phyloP scores from a whole-genome alignment of 2,888 invertebrate species.

The Rhagophthalmus giganteus region DNA sequence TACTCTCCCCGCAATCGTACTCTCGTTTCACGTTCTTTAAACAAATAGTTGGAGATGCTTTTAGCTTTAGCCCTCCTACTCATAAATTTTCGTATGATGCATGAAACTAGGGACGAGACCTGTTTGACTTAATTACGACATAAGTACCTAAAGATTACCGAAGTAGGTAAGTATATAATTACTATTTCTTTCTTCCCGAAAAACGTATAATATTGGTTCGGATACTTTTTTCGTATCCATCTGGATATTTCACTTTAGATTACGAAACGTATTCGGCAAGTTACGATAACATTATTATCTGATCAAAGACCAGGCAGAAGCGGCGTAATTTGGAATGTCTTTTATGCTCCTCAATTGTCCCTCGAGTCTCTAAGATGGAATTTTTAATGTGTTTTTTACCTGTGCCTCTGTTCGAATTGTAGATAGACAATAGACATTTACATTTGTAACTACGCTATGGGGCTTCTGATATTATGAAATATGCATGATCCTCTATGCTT shows the following conservation, averaged over 20 bases:
- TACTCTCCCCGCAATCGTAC: slow-evolving; percentile 46
- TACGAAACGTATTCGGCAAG: slow-evolving; percentile 39
- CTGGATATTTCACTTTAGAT: slow-evolving; percentile 29
- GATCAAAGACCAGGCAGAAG: slow-evolving; percentile 41
- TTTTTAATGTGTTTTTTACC: slow-evolving; percentile 29
- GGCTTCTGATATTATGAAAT: slow-evolving; percentile 48
- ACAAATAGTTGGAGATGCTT: slow-evolving; percentile 41
- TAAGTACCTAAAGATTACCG: no score
- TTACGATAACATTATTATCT: slow-evolving; percentile 42
- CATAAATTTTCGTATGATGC: slow-evolving; percentile 12
- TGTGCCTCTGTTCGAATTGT: slow-evolving; percentile 29
- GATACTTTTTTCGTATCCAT: no score
- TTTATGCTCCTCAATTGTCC: slow-evolving; percentile 27
- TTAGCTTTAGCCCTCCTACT: slow-evolving; percentile 15
- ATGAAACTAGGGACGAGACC: neutral
- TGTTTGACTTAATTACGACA: slow-evolving; percentile 14
- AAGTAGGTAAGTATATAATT: no score
- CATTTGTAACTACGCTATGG: slow-evolving; percentile 52
- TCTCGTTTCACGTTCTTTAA: slow-evolving; percentile 46
- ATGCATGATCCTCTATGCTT: neutral
- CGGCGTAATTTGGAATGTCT: slow-evolving; percentile 25
- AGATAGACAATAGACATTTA: slow-evolving; percentile 44
- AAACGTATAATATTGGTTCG: no score
- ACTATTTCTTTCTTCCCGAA: no score
- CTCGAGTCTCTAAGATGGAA: slow-evolving; percentile 24